phyloP scores from a whole-genome alignment of 2,888 invertebrate species.

The Drymonia ruficornis region DNA sequence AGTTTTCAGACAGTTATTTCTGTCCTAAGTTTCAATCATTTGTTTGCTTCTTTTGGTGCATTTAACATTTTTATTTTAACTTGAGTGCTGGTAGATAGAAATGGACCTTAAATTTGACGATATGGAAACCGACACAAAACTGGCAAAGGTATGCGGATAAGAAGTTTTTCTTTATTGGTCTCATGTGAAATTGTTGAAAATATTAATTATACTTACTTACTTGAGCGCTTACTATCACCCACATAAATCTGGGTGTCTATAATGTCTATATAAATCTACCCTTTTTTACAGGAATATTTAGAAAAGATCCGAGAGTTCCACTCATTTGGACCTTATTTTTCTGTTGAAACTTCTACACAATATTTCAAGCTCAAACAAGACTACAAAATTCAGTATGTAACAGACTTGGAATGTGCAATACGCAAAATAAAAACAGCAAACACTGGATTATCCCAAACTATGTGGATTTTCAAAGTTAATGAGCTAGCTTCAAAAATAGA shows the following conservation, averaged over 20 bases:
- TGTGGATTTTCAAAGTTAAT: background rate
- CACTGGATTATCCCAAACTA: background rate
- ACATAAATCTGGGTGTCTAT: no score
- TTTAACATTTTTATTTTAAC: background rate
- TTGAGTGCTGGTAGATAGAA: no score
- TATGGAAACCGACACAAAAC: background rate
- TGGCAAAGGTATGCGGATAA: slow-evolving; percentile 5
- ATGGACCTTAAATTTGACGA: slow-evolving; percentile 4
- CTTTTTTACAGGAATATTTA: slow-evolving; percentile 3
- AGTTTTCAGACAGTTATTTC: no score
- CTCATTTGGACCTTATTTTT: background rate
- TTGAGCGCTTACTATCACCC: no score
- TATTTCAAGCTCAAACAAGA: background rate
- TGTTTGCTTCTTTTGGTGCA: no score
- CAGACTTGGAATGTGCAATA: background rate
- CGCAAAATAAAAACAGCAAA: background rate
- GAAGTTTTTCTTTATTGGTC: no score
- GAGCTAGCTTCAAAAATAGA: background rate
- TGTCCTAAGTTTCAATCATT: no score
- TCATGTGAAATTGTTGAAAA: no score
- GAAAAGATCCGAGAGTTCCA: background rate
- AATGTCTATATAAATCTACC: no score
- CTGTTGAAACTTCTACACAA: background rate
- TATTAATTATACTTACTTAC: no score
- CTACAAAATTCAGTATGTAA: background rate